A percentile compares a stretch with the other conserved stretches of the same genome.
These are phyloP conservation scores for Rhynchopsitta pachyrhyncha DNA, from an alignment of 2,113 vertebrate species.

Conservation along the genomic window DNA sequence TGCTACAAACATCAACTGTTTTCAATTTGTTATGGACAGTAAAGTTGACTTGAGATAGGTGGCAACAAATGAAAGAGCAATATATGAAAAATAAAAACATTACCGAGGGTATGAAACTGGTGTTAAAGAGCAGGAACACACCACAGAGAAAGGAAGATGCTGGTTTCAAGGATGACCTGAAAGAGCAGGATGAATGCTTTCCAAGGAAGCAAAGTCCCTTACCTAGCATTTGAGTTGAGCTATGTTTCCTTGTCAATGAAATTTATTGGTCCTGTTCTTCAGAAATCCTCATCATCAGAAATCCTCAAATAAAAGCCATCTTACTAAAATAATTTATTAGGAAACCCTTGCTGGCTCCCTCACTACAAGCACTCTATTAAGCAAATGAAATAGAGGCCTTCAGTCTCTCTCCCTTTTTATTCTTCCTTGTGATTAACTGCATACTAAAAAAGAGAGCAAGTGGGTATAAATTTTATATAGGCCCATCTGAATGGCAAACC, in stretches of 20 bases:
- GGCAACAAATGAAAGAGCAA: not conserved
- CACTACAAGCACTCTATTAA: constrained; percentile 56
- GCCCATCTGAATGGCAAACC: constrained; percentile 42
- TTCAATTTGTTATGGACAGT: not conserved
- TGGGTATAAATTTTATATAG: constrained; percentile 63
- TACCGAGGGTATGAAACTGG: not conserved
- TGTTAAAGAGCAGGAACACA: not conserved
- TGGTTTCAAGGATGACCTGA: not conserved
- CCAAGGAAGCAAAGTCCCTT: not conserved
- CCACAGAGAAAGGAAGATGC: not conserved
- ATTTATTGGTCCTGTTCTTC: not conserved
- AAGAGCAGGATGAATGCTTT: not conserved
- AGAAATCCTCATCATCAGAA: constrained; percentile 11
- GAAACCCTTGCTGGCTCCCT: constrained; percentile 9
- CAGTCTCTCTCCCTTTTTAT: constrained; percentile 44
- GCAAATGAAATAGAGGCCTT: constrained; percentile 72
- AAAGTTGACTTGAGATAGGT: not conserved
- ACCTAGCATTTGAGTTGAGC: not conserved
- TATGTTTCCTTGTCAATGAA: not conserved
- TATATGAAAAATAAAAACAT: not conserved
- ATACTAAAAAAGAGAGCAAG: constrained; percentile 69
- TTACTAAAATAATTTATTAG: constrained; percentile 58
- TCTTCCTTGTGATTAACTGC: constrained; percentile 65
- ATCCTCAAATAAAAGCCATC: not conserved
- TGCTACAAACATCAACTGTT: not conserved